Conservation (phyloP, 2,888 invertebrate species). For the Rhogogaster chlorosoma region DNA sequence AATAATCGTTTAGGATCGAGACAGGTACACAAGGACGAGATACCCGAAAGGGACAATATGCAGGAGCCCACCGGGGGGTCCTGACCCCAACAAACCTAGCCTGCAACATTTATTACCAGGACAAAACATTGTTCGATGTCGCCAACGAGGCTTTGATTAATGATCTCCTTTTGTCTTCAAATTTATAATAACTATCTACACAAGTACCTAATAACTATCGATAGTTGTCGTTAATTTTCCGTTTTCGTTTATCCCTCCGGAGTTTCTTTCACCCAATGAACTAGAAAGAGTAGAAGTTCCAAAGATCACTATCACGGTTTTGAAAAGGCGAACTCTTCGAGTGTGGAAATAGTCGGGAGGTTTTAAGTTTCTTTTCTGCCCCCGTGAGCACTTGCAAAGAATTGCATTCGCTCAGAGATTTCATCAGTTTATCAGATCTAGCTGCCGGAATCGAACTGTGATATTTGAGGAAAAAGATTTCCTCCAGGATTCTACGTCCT, state of each 20-base stretch:
- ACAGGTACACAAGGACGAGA: constrained; percentile 45
- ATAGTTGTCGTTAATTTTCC: not conserved
- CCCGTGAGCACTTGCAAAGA: not conserved
- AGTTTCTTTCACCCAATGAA: not conserved
- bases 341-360: not conserved
- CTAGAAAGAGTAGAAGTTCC: not conserved
- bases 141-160: constrained; percentile 62
- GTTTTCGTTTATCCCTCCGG: not conserved
- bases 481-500: not conserved
- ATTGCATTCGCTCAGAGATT: not conserved
- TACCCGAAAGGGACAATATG: constrained; percentile 46
- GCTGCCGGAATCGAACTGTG: not conserved
- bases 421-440: not conserved
- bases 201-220: not conserved
- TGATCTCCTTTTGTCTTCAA: constrained; percentile 58
- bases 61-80: constrained; percentile 36
- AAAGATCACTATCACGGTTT: not conserved
- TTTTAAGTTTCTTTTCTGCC: not conserved
- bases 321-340: not conserved
- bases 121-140: constrained; percentile 52
- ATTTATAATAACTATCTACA: constrained; percentile 59
- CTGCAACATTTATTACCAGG: constrained; percentile 42
- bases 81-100: constrained; percentile 47
- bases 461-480: constrained; percentile 7
- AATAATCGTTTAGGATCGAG: constrained; percentile 49